Base-by-base conservation (phyloP, 2,113 vertebrate genomes). In the Melozone crissalis region DNA sequence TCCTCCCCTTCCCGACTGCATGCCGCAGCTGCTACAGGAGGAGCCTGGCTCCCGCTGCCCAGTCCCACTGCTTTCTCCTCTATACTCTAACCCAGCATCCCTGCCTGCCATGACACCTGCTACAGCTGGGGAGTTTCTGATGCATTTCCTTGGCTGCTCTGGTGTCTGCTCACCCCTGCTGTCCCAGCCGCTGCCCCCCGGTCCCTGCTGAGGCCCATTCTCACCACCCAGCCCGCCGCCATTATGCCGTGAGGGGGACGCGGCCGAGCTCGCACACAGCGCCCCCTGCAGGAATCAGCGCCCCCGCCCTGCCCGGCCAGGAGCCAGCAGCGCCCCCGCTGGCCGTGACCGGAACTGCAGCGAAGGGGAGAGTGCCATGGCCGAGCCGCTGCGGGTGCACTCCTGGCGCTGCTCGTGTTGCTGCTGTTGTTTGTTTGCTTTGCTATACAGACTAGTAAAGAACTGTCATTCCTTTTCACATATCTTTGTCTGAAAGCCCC, bases 341-440 rank as follows among this genome's bases (percentile, higher is more conserved):
- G 69, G 69, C 82, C 0, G 28, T 2, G 82, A 2, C 5, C 0
- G 7, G 59, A 65, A 41, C 59, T 39, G 82, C 82, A 28, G 9
- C 4, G 0, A 5, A 1, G 33, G 47, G 11, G 21, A 26, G 4
- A 13, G 0, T 5, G 23, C 44, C 0, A 15, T 2, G 1, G 31
- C 26, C 1, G 37, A 21, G 39, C 13, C 1, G 27, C n/a, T 24
- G 33, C 9, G 3, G 58, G 23, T 6, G 9, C 7, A 2, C 7
- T 16, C 11, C 31, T 26, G 22, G 8, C 2, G 18, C 13, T 33
- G 14, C 4, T 11, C 9, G 49, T 14, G 4, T 2, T 7, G 4
- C 11, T 63, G 9, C 17, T 4, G 1, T 1, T 33, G 13, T 1
- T 39, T 46, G 22, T 22, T 39, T 65, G 49, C 15, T n/a, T 65